Base-by-base conservation (phyloP, 2,888 invertebrate genomes). In the Nomada ferruginata region DNA sequence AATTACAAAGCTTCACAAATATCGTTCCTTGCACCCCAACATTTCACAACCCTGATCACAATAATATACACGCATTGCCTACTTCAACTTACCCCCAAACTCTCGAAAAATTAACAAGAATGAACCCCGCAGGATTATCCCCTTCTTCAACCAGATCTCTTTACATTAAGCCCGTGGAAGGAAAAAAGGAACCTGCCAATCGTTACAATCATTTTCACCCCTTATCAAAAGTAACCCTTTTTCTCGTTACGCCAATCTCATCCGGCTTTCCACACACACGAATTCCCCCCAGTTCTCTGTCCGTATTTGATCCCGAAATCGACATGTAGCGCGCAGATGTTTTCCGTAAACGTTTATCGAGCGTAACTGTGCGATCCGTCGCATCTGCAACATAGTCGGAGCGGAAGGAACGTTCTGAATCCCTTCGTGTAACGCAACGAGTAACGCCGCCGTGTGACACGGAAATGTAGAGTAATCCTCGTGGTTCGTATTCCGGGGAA, bases 401-500 rank as follows among this genome's bases (percentile, higher is more conserved):
- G 60, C 61, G 18, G 10, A 73, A 68, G 68, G 69, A 78, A 63
- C 63, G 60, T 42, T 59, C 36, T n/a, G 65, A 73, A 79, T 65
- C 69, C 53, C 50, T 69, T 1, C 50, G 60, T 74, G 65, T 20
- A 63, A 50, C 26, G 50, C 20, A 73, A 53, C 52, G 64, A 60
- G 78, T 23, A 76, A 80, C 68, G 64, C 44, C 64, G 44, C 26
- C 59, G 26, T 20, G 71, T 11, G 57, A 47, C 23, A 55, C 26
- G 69, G 69, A 74, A 36, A 83, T 71, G 26, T 74, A 63, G 60
- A 78, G 66, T 78, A 75, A 83, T 78, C 66, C 78, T 4, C 60
- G 60, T 65, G 47, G 59, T 23, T 73, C 53, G 55, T 59, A 55
- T 57, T 63, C 50, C 53, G 50, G 42, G 26, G 59, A 61, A 50